Conservation (phyloP, 2,113 vertebrate species). For the Empidonax alnorum region DNA sequence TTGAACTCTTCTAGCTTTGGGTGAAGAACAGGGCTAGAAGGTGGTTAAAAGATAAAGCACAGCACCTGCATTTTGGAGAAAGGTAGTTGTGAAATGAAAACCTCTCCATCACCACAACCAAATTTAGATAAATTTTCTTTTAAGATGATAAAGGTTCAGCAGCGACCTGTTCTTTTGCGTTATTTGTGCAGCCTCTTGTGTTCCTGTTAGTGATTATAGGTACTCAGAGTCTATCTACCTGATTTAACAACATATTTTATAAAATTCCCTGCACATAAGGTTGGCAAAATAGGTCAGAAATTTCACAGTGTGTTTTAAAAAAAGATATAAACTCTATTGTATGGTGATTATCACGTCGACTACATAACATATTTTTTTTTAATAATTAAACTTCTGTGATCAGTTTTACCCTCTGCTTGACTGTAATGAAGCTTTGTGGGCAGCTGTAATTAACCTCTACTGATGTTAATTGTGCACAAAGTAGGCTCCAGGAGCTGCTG, state of each 20-base stretch:
- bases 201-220: not conserved
- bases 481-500: slow-evolving; percentile 46
- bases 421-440: slow-evolving; percentile 43
- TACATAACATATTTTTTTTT: slow-evolving; percentile 4
- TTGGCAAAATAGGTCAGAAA: not conserved
- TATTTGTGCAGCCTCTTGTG: not conserved
- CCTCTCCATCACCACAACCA: not conserved
- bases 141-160: not conserved
- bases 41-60: not conserved
- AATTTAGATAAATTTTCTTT: not conserved
- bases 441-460: slow-evolving; percentile 70
- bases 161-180: not conserved
- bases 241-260: not conserved
- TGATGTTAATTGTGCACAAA: slow-evolving; percentile 59
- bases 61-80: not conserved
- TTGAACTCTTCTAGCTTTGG: not conserved
- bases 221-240: not conserved
- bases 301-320: slow-evolving; percentile 1
- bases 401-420: slow-evolving; percentile 32
- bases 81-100: not conserved
- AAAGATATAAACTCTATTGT: not conserved
- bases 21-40: not conserved
- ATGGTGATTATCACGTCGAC: not conserved
- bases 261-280: not conserved
- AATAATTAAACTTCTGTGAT: slow-evolving; percentile 52